phyloP scores from a whole-genome alignment of 1,140 invertebrate species.

The Camponotus vicinus region DNA sequence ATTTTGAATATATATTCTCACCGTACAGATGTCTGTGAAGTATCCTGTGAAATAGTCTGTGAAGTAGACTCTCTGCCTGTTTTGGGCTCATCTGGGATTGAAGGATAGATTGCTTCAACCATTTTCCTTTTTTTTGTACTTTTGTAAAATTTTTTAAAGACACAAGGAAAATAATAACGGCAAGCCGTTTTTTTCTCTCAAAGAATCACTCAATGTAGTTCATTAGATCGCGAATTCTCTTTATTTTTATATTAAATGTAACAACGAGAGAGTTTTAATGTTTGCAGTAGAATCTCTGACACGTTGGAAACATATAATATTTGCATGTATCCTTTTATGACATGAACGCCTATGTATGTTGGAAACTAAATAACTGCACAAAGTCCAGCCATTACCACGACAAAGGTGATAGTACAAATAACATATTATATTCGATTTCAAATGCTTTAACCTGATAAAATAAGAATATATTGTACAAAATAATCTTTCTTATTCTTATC shows the following conservation, averaged over 20 bases:
- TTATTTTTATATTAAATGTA: not conserved
- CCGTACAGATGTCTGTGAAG: not conserved
- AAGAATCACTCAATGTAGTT: not conserved
- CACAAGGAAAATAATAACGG: not conserved
- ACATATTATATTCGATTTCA: not conserved
- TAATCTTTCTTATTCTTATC: not conserved
- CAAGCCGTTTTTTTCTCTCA: not conserved
- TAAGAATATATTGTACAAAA: not conserved
- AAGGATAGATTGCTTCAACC: not conserved
- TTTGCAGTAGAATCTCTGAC: not conserved
- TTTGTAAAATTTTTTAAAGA: not conserved
- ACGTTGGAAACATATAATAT: not conserved
- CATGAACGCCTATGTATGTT: not conserved
- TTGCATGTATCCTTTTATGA: not conserved
- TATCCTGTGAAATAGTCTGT: too few species aligned
- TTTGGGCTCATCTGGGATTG: not conserved
- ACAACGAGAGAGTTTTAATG: not conserved
- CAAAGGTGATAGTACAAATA: not conserved
- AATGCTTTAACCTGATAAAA: conserved; percentile 25
- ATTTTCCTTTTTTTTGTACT: conserved; percentile 7
- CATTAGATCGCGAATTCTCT: not conserved
- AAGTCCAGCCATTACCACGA: not conserved
- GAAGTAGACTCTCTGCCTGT: not conserved
- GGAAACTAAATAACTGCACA: not conserved
- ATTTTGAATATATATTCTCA: conserved; percentile 26